Conservation (phyloP, 2,888 invertebrate species). For the Chrysina gloriosa region DNA sequence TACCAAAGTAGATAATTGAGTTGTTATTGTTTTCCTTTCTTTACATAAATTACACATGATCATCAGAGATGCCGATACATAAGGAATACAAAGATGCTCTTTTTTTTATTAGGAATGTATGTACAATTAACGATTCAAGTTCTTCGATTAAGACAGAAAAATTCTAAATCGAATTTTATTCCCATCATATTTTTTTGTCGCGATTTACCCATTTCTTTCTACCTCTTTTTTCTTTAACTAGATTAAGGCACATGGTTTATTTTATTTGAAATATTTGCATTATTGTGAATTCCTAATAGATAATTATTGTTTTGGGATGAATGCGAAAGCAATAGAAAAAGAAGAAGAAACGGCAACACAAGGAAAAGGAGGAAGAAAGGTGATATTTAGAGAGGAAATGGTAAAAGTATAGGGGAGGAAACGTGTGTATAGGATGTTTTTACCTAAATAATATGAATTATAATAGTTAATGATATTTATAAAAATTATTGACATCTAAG, state of each 20-base stretch:
- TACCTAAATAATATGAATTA: no score
- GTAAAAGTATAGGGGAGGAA: no score
- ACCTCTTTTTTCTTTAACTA: not conserved
- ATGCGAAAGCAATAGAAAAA: not conserved
- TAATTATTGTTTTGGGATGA: not conserved
- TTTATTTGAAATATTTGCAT: conserved; percentile 26
- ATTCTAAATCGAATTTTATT: not conserved
- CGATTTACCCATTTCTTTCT: not conserved
- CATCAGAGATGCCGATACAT: conserved; percentile 32
- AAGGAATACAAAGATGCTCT: conserved; percentile 16
- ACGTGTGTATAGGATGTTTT: no score
- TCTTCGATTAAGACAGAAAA: not conserved
- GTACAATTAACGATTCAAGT: not conserved
- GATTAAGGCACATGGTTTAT: conserved; percentile 18
- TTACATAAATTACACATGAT: conserved; percentile 35
- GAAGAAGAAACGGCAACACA: not conserved
- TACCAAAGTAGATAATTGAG: not conserved
- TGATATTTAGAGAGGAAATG: no score
- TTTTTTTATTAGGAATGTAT: conserved; percentile 11
- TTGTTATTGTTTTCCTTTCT: conserved; percentile 27
- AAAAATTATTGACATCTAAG: no score
- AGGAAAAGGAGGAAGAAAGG: no score
- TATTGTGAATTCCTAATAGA: no score
- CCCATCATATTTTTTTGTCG: not conserved
- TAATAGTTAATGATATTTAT: no score